These are phyloP conservation scores for Andrena camellia DNA, from an alignment of 2,888 invertebrate genomes.

Conservation along the genomic window DNA sequence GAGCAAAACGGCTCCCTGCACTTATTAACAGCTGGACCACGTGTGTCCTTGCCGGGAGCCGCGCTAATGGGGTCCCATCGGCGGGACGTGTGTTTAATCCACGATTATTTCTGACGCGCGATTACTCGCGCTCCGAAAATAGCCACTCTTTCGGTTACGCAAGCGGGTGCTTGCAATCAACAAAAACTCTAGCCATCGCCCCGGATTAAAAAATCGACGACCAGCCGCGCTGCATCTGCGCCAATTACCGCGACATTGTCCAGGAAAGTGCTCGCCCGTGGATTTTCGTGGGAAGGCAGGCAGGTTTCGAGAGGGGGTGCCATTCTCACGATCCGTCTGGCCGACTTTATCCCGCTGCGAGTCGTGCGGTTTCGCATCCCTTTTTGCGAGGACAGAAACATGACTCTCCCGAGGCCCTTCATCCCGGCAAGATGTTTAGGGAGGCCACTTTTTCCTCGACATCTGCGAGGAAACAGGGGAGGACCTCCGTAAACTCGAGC, in stretches of 20 bases:
- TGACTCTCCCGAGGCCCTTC: slow-evolving; percentile 68
- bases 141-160: slow-evolving; percentile 10
- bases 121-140: slow-evolving; percentile 32
- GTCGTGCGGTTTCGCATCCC: slow-evolving; percentile 75
- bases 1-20: slow-evolving; percentile 57
- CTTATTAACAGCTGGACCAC: slow-evolving; percentile 73
- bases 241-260: background rate
- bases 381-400: slow-evolving; percentile 77
- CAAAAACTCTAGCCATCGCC: background rate
- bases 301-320: slow-evolving; percentile 30
- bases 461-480: slow-evolving; percentile 48
- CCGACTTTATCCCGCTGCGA: slow-evolving; percentile 28
- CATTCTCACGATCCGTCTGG: slow-evolving; percentile 64
- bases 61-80: slow-evolving; percentile 53
- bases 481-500: background rate
- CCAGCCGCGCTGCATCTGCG: no score
- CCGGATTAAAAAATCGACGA: background rate
- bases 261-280: background rate
- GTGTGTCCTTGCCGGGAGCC: slow-evolving; percentile 53
- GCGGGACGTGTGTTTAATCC: slow-evolving; percentile 64
- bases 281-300: slow-evolving; percentile 12
- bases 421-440: slow-evolving; percentile 62
- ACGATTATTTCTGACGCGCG: slow-evolving; percentile 48
- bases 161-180: background rate
- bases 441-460: slow-evolving; percentile 60